phyloP scores from a whole-genome alignment of 2,888 invertebrate genomes.

The Lottia gigantea region DNA sequence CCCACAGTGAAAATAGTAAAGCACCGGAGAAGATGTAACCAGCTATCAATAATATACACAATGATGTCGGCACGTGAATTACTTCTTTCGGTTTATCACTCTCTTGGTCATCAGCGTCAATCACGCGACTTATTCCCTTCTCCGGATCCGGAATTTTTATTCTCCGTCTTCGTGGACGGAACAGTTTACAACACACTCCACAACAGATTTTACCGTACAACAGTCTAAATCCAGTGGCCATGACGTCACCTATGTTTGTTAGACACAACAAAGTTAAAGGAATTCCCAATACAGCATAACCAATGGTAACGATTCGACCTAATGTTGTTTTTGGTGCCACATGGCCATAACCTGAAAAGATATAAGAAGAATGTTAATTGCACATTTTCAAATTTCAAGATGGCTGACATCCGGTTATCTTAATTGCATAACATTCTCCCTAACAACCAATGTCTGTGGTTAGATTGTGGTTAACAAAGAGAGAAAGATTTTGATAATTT shows the following conservation, averaged over 20 bases:
- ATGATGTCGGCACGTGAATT: slow-evolving; percentile 64
- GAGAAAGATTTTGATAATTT: too few species aligned
- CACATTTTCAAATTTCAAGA: too few species aligned
- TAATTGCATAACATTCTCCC: too few species aligned
- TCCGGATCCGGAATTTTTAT: slow-evolving; percentile 45
- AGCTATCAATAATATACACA: slow-evolving; percentile 64
- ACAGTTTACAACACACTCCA: slow-evolving; percentile 58
- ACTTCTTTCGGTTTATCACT: slow-evolving; percentile 54
- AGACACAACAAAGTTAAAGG: slow-evolving; percentile 64
- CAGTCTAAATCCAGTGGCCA: slow-evolving; percentile 69
- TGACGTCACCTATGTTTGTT: slow-evolving; percentile 65
- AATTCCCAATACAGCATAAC: slow-evolving; percentile 65
- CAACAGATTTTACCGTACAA: slow-evolving; percentile 72
- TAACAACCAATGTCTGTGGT: too few species aligned
- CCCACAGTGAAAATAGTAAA: slow-evolving; percentile 65
- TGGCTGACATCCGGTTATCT: too few species aligned
- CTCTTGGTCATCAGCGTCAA: slow-evolving; percentile 46
- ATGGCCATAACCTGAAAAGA: slow-evolving; percentile 63
- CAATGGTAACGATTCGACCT: slow-evolving; percentile 64
- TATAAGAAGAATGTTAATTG: slow-evolving; percentile 5
- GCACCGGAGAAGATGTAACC: slow-evolving; percentile 66
- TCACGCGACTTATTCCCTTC: slow-evolving; percentile 43
- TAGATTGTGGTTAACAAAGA: too few species aligned
- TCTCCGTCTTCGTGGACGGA: slow-evolving; percentile 45
- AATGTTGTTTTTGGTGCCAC: slow-evolving; percentile 62